A percentile compares a stretch with the other conserved stretches of the same genome.
Evolutionary conservation across 2,113 vertebrate species (phyloP).

Genomic region (Hiodon tergisus): DNA sequence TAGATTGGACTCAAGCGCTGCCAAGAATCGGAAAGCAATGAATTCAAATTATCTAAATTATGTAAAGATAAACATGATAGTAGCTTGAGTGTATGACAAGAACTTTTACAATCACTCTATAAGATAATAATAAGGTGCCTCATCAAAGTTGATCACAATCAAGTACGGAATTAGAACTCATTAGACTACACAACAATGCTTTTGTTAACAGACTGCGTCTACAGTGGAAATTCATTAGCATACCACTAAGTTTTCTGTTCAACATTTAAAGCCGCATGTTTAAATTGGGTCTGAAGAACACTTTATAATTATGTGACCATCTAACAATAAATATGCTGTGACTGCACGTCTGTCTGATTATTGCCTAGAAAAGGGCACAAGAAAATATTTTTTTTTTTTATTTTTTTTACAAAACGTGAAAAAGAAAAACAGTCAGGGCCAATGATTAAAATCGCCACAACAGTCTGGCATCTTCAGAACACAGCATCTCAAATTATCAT

Average conservation of each 20-base stretch:
- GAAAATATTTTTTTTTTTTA: no score
- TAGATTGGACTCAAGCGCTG: no score
- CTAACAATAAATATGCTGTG: neutral
- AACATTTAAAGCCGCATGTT: neutral
- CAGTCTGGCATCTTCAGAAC: no score
- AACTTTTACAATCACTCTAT: constrained; percentile 1
- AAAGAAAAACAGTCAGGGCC: neutral
- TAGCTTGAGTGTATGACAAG: neutral
- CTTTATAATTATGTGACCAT: neutral
- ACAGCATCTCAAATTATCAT: no score
- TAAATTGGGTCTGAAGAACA: neutral
- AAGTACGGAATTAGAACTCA: neutral
- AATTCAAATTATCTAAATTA: no score
- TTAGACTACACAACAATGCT: neutral
- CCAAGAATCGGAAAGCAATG: no score
- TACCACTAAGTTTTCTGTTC: neutral
- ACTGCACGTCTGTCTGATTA: neutral
- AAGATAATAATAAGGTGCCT: neutral
- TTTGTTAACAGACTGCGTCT: constrained; percentile 1
- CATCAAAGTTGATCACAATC: neutral
- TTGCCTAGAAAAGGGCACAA: neutral
- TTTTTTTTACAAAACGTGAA: no score
- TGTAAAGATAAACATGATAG: no score
- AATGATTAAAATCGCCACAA: no score
- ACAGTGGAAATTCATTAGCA: constrained; percentile 7